Evolutionary conservation across 1,140 invertebrate genomes (phyloP).

Genomic region (Lamellibrachia luymesi): DNA sequence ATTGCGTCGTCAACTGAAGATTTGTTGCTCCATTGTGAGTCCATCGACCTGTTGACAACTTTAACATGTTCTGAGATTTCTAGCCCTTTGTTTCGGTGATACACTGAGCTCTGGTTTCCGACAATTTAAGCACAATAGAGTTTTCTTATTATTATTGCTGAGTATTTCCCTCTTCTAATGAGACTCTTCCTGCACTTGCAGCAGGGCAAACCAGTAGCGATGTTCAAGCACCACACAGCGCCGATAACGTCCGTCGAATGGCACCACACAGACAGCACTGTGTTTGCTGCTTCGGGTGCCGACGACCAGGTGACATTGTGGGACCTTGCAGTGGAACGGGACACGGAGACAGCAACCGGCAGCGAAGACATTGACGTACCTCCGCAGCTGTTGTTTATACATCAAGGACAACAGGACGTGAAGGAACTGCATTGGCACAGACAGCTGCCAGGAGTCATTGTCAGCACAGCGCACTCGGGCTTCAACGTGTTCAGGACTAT

Average conservation of each 20-base stretch:
- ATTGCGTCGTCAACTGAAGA: too few species aligned
- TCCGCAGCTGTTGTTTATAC: constrained; percentile 94
- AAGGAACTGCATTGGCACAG: constrained; percentile 99
- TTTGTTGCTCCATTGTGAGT: too few species aligned
- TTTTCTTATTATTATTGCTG: not conserved
- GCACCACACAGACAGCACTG: constrained; percentile 88
- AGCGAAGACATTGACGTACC: constrained; percentile 71
- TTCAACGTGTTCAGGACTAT: constrained; percentile 99
- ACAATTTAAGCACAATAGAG: too few species aligned
- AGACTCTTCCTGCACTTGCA: constrained; percentile 39
- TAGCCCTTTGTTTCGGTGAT: too few species aligned
- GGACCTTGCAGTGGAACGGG: constrained; percentile 91
- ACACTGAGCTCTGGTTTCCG: too few species aligned
- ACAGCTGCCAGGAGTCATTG: constrained; percentile 86
- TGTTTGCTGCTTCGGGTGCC: constrained; percentile 88
- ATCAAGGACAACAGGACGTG: constrained; percentile 95
- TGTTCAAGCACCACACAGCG: constrained; percentile 88
- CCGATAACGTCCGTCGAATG: constrained; percentile 96
- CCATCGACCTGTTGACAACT: too few species aligned
- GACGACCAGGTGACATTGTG: constrained; percentile 97
- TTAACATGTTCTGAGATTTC: too few species aligned
- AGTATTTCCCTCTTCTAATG: not conserved
- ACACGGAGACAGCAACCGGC: constrained; percentile 53
- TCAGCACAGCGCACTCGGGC: constrained; percentile 91
- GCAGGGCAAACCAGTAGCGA: constrained; percentile 74